These are phyloP conservation scores for Xanthia togata DNA, from an alignment of 2,888 invertebrate genomes.

Conservation along the genomic window DNA sequence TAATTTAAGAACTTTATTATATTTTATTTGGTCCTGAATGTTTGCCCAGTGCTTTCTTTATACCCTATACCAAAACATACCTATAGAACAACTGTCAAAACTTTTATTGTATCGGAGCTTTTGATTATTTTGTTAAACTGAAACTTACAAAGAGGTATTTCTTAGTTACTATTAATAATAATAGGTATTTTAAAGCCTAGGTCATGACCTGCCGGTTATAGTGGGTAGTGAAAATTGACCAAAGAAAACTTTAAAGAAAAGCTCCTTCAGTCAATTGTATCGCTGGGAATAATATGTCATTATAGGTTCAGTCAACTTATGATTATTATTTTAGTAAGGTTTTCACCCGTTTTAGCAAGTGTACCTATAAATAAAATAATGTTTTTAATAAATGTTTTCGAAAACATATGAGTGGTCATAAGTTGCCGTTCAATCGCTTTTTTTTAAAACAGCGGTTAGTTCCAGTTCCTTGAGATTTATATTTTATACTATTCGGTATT, in stretches of 20 bases:
- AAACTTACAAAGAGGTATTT: slow-evolving; percentile 13
- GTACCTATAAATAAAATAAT: not conserved
- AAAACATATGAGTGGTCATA: not conserved
- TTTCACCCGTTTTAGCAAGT: not conserved
- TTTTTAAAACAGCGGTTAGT: not conserved
- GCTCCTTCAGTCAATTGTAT: not conserved
- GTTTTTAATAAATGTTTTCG: not conserved
- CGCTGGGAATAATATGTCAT: not conserved
- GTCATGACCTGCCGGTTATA: slow-evolving; percentile 3
- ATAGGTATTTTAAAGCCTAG: slow-evolving; percentile 19
- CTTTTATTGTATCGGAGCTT: slow-evolving; percentile 38
- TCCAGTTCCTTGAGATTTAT: not conserved
- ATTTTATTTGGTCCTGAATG: slow-evolving; percentile 63
- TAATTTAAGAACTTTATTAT: slow-evolving; percentile 64
- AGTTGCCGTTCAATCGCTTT: not conserved
- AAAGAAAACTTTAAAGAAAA: slow-evolving; percentile 27
- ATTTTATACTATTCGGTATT: not conserved
- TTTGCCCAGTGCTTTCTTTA: slow-evolving; percentile 38
- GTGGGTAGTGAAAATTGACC: not conserved
- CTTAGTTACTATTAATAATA: slow-evolving; percentile 17
- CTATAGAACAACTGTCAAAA: slow-evolving; percentile 39
- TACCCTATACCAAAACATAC: slow-evolving; percentile 11
- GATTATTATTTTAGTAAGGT: not conserved
- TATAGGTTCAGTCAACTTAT: not conserved
- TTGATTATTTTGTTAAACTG: slow-evolving; percentile 10